Percentiles rank a stretch among this genome's conserved stretches.
Conservation (phyloP, 2,888 invertebrate genomes). For the Perizoma flavofasciatum region DNA sequence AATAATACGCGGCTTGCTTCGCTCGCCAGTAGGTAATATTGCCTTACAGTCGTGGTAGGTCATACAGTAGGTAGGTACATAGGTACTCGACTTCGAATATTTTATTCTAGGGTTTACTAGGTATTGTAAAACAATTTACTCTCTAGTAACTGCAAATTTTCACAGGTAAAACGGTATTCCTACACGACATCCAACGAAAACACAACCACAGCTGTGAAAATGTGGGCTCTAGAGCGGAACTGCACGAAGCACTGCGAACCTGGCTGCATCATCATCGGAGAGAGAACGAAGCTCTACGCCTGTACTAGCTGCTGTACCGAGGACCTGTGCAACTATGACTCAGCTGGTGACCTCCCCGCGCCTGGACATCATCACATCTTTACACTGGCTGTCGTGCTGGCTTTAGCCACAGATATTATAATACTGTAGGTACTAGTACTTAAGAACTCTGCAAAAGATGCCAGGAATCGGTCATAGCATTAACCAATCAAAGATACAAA, state of each 20-base stretch:
- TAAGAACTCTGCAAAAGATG: too few relatives aligned
- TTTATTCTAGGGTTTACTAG: too few relatives aligned
- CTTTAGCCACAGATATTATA: conserved; percentile 19
- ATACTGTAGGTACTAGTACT: neutral
- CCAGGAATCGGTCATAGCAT: too few relatives aligned
- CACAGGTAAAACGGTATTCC: conserved; percentile 91
- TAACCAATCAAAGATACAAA: too few relatives aligned
- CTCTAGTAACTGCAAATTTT: conserved; percentile 10
- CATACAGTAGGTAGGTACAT: too few relatives aligned
- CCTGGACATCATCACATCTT: conserved; percentile 11
- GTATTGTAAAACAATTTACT: neutral
- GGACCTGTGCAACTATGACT: conserved; percentile 91
- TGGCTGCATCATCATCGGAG: conserved; percentile 95
- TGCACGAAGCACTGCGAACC: conserved; percentile 93
- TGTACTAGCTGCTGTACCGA: conserved; percentile 94
- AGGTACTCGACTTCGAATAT: too few relatives aligned
- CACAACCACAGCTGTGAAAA: conserved; percentile 86
- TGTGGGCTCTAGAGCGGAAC: conserved; percentile 93
- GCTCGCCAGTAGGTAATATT: too few relatives aligned
- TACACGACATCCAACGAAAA: conserved; percentile 93
- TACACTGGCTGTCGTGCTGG: conserved; percentile 15
- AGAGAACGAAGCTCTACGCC: conserved; percentile 93
- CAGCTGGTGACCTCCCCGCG: conserved; percentile 56
- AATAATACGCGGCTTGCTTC: too few relatives aligned
- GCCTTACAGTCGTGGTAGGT: too few relatives aligned